Evolutionary conservation across 2,113 vertebrate species (phyloP).

Genomic region (Dicentrarchus labrax): DNA sequence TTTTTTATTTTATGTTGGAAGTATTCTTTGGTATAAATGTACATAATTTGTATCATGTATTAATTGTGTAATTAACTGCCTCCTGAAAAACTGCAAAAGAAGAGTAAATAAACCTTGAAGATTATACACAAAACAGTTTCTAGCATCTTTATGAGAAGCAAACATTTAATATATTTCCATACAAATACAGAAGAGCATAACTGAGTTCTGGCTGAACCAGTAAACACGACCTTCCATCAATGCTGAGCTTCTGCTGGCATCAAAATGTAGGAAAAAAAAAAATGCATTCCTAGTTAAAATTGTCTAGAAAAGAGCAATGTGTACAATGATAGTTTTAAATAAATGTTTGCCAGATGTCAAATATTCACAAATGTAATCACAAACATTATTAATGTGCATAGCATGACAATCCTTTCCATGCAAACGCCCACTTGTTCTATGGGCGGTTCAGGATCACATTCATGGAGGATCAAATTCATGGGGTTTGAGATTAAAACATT

Average conservation of each 20-base stretch:
- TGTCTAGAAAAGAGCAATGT: constrained; percentile 18
- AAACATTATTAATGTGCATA: constrained; percentile 51
- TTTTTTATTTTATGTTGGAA: constrained; percentile 88
- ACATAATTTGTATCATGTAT: constrained; percentile 89
- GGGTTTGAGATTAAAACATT: constrained; percentile 74
- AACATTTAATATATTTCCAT: background rate
- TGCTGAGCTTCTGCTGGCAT: constrained; percentile 28
- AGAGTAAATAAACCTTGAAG: constrained; percentile 87
- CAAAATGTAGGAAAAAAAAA: background rate
- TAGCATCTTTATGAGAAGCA: constrained; percentile 30
- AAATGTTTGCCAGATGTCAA: constrained; percentile 25
- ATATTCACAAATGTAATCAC: constrained; percentile 47
- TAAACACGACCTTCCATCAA: constrained; percentile 22
- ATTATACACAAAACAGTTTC: constrained; percentile 78
- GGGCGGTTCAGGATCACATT: constrained; percentile 47
- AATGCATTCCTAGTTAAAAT: background rate
- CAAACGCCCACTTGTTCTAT: constrained; percentile 46
- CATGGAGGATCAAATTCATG: constrained; percentile 64
- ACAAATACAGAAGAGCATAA: constrained; percentile 8
- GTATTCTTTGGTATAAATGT: constrained; percentile 88
- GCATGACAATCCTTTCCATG: constrained; percentile 55
- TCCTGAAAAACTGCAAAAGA: constrained; percentile 85
- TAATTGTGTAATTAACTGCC: constrained; percentile 89
- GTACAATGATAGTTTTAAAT: constrained; percentile 1
- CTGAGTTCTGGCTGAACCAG: background rate